A percentile compares a stretch with the other conserved stretches of the same genome.
Conservation (phyloP, 2,888 invertebrate species). For the Temnothorax ravouxi region DNA sequence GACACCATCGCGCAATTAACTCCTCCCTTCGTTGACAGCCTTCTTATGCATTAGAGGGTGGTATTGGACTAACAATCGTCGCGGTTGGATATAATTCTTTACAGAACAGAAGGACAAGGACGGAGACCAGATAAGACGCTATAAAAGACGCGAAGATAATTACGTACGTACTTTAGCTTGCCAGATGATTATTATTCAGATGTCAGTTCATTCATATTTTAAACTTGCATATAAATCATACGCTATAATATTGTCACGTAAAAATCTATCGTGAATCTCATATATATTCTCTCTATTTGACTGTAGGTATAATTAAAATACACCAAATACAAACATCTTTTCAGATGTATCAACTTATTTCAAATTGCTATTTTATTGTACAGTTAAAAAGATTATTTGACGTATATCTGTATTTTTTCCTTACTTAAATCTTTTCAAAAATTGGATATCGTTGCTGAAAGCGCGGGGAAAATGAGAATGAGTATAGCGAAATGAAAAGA, state of each 20-base stretch:
- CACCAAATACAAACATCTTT: not conserved
- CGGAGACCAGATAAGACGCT: not conserved
- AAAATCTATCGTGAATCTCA: not conserved
- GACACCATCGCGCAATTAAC: conserved; percentile 63
- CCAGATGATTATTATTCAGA: conserved; percentile 13
- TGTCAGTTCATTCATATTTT: not conserved
- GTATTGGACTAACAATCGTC: conserved; percentile 16
- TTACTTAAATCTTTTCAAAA: conserved; percentile 70
- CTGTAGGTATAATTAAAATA: not conserved
- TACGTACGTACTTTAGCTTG: not conserved
- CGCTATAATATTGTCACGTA: not conserved
- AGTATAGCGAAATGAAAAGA: conserved; percentile 43
- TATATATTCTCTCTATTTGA: not conserved
- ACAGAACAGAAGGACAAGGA: not conserved
- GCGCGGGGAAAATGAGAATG: conserved; percentile 61
- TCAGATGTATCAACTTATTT: not conserved
- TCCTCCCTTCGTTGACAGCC: conserved; percentile 51
- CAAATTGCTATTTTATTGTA: not conserved
- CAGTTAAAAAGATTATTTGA: not conserved
- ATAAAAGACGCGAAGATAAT: not conserved
- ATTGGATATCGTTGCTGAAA: conserved; percentile 52
- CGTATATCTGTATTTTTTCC: conserved; percentile 64
- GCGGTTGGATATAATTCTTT: conserved; percentile 3
- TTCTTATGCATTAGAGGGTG: not conserved
- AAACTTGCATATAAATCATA: not conserved